Base-by-base conservation (phyloP, 1,140 invertebrate species). In the Pseudomyrmex concolor region DNA sequence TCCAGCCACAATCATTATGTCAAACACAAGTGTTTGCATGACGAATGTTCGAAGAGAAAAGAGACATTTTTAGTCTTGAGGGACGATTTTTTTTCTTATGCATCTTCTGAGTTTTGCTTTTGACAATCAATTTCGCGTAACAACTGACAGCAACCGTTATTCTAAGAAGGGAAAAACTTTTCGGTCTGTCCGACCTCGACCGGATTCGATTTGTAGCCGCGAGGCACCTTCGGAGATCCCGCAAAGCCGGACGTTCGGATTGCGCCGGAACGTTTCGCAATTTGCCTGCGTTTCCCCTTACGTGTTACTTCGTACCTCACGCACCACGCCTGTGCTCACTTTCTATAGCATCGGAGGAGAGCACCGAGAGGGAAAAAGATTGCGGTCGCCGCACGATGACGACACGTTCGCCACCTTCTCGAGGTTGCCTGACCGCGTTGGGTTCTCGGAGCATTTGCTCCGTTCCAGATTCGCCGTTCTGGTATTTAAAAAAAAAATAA, bases 291-390 rank as follows among this genome's bases (percentile, higher is more conserved):
- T 73, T 73, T 73, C 71, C 71, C 19, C 55, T 73, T 19, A 45
- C 55, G 19, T n/a, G 54, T 15, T 17, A 57, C 3, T 57, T 8
- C 68, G 25, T 12, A 55, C 19, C 17, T 12, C 34, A 72, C 48
- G 57, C 57, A 54, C 66, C 68, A 81, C 78, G 70, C 57, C 45
- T 43, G 60, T 66, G 15, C 68, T 57, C 34, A 68, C 78, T 82
- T 82, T 82, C 78, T 82, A 82, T 62, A 51, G 59, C 76, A 59
- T 19, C 63, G 70, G 74, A 50, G 74, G 59, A 82, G 59, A 82
- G 17, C n/a, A 82, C 13, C 48, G 70, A 62, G 48, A 74, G 43
- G 12, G 48, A 19, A 59, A 48, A 51, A 63, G 43, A 71, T 80
- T 80, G 76, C 66, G 66, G 66, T 70, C 51, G 64, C 54, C 54